These are phyloP conservation scores for Oreotrochilus melanogaster DNA, from an alignment of 2,113 vertebrate genomes.

Conservation along the genomic window DNA sequence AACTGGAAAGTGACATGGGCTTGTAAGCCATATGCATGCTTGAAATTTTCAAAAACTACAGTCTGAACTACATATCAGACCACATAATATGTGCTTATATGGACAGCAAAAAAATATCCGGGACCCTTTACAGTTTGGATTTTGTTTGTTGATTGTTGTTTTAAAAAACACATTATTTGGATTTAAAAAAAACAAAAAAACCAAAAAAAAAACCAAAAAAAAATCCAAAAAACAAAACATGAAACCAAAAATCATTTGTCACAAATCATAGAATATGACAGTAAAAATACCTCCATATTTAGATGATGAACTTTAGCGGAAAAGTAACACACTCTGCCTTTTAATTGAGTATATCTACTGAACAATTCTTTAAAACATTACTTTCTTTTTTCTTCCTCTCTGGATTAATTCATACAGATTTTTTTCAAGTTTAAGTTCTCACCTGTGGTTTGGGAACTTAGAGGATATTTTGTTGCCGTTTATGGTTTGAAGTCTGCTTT, in stretches of 20 bases:
- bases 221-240: background rate
- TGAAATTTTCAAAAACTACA: constrained; percentile 10
- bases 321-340: background rate
- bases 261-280: background rate
- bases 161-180: background rate
- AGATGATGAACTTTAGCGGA: background rate
- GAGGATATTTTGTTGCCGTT: background rate
- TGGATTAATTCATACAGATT: background rate
- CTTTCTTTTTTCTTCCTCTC: background rate
- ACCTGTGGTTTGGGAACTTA: background rate
- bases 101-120: background rate
- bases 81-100: background rate
- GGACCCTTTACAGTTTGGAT: background rate
- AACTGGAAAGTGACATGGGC: background rate
- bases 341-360: background rate
- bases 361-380: background rate
- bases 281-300: background rate
- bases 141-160: background rate
- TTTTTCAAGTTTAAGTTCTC: background rate
- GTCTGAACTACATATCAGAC: background rate
- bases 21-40: background rate
- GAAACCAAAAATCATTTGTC: background rate
- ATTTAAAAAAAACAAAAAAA: too few species aligned
- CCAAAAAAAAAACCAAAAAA: too few species aligned
- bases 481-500: background rate